Base-by-base conservation (phyloP, 2,888 invertebrate species). In the Synergus itoensis region DNA sequence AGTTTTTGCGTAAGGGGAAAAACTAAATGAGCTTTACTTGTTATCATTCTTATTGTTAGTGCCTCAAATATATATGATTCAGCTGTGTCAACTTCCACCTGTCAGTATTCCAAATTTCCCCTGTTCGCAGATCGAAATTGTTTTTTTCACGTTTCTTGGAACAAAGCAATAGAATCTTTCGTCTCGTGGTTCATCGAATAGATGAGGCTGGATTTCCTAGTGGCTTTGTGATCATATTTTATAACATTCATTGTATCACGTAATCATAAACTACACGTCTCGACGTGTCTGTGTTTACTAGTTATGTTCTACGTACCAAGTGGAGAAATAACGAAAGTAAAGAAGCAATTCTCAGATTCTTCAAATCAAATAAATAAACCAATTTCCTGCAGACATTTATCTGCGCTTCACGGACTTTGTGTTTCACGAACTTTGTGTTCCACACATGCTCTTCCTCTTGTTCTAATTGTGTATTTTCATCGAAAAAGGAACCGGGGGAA, bases 291-390 rank as follows among this genome's bases (percentile, higher is more conserved):
- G 5, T 73, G 48, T 73, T 53, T 73, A 73, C 48, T 69, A 69
- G 48, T 14, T 12, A 48, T 36, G 28, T 73, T 73, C 45, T 36
- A 36, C 36, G 53, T 11, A 53, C 11, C 11, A 73, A 53, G 73
- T 73, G 53, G 40, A 53, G 73, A 53, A 73, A 73, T 73, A 53
- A 73, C 53, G 73, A 48, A 36, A 73, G 73, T 53, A 28, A 73
- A 73, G 73, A 73, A 9, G 28, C 53, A 73, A 48, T 73, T 73
- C 73, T 53, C 36, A n/a, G 73, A 73, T 53, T 73, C 53, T 53
- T 53, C 5, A 73, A 69, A 53, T 40, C 12, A 73, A 73, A 73
- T 48, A 73, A 73, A 73, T 73, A 53, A 53, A 14, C 36, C 53
- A 53, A 18, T 73, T 73, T 73, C 69, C 69, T 69, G 69, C 45